Conservation (phyloP, 1,140 invertebrate species). For the Oedothorax gibbosus region DNA sequence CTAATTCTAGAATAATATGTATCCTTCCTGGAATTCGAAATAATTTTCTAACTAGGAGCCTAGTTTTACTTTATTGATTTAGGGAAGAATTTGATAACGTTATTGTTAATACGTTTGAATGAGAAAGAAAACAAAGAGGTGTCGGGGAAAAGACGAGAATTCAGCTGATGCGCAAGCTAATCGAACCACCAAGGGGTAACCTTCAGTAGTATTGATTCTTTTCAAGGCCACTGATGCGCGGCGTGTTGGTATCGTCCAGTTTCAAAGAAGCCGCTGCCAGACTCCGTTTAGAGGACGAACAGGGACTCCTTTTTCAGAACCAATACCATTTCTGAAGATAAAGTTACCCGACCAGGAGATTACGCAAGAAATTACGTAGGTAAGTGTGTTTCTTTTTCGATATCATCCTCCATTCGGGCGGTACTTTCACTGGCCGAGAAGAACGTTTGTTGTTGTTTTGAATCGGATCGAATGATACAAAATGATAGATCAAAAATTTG, state of each 20-base stretch:
- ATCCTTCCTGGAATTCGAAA: not conserved
- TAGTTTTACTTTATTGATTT: not conserved
- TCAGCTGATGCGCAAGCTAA: not conserved
- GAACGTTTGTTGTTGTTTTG: not conserved
- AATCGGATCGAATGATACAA: not conserved
- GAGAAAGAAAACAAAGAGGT: not conserved
- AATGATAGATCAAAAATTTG: not conserved
- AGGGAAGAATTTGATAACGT: not conserved
- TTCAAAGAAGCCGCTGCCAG: not conserved
- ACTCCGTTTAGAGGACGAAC: not conserved
- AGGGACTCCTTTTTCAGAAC: not conserved
- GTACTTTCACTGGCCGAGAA: not conserved
- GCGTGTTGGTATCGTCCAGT: not conserved
- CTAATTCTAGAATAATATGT: not conserved
- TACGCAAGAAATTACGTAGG: not conserved
- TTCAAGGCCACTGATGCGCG: constrained; percentile 22
- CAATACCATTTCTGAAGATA: not conserved
- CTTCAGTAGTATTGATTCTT: constrained; percentile 31
- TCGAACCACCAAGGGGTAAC: constrained; percentile 11
- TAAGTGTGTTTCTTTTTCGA: not conserved
- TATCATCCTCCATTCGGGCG: not conserved
- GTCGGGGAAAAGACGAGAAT: not conserved
- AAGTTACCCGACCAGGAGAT: constrained; percentile 6
- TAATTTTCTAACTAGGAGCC: not conserved
- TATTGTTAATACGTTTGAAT: not conserved